A percentile compares a stretch with the other conserved stretches of the same genome.
Evolutionary conservation across 2,888 invertebrate genomes (phyloP).

Genomic region (Dascillus cervinus): DNA sequence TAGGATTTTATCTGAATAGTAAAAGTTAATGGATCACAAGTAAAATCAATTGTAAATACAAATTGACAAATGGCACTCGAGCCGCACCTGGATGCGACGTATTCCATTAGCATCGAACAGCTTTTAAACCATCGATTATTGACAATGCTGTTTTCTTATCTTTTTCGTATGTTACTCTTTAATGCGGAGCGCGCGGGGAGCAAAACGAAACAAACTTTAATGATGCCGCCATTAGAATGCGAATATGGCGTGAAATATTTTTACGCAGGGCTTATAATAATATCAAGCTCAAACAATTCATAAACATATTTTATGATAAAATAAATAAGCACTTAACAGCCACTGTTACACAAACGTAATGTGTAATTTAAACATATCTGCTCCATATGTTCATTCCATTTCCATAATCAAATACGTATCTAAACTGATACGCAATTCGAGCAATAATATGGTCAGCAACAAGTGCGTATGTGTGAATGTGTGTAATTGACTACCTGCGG

Average conservation of each 20-base stretch:
- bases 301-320: slow-evolving; percentile 10
- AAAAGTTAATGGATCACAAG: too few species aligned
- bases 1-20: too few species aligned
- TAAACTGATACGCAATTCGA: too few species aligned
- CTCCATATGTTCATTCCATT: slow-evolving; percentile 16
- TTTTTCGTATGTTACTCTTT: slow-evolving; percentile 31
- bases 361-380: slow-evolving; percentile 8
- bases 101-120: slow-evolving; percentile 34
- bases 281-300: too few species aligned
- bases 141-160: slow-evolving; percentile 33
- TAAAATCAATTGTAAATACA: slow-evolving; percentile 10
- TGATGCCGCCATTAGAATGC: too few species aligned
- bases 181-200: too few species aligned
- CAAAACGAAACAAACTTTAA: too few species aligned
- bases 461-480: too few species aligned
- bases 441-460: too few species aligned
- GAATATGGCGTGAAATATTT: too few species aligned
- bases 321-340: slow-evolving; percentile 7
- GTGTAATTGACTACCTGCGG: too few species aligned
- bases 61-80: slow-evolving; percentile 17
- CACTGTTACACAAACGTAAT: slow-evolving; percentile 7
- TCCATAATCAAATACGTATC: slow-evolving; percentile 13
- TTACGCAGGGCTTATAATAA: too few species aligned
- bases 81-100: slow-evolving; percentile 25
- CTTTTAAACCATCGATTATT: slow-evolving; percentile 33